Base-by-base conservation (phyloP, 2,888 invertebrate species). In the Amorpha juglandis region DNA sequence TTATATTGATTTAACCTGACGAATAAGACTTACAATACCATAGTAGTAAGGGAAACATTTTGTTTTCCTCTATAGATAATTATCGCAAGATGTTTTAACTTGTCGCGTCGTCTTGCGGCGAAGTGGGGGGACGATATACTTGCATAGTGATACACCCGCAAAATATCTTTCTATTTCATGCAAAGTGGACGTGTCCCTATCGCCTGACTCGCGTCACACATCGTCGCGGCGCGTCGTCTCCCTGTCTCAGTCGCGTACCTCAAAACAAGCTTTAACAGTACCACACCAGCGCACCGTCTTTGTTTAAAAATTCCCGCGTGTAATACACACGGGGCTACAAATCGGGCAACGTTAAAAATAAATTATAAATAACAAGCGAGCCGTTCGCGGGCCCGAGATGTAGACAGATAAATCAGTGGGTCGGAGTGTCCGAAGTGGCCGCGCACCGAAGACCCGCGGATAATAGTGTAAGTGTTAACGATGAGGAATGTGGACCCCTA, bases 281-380 rank as follows among this genome's bases (percentile, higher is more conserved):
- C 47, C 14, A 48, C 47, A n/a, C 16, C 21, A 63, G 33, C 62
- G 12, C n/a, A 4, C 47, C 62, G 27, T 63, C n/a, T 47, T 62
- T 51, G 42, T 53, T 38, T 53, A 66, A 38, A 42, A 62, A 62
- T n/a, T 9, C n/a, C 27, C 62, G 45, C 33, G 62, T 63, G 33
- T 63, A 48, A 47, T 48, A 63, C 74, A 75, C 75, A 76, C 71
- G 76, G 74, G 81, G 79, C 84, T 86, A 91, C 89, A 88, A 91
- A 92, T 91, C 88, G 84, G 87, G 83, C 87, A 88, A 91, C 89
- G 90, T 92, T 92, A 93, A 92, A 93, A 92, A 91, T 92, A 93
- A 92, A 92, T 92, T 92, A 92, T 91, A 92, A 92, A 91, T 93
- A 92, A 93, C 92, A 91, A 93, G 88, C 88, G 82, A 84, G 87